Base-by-base conservation (phyloP, 2,888 invertebrate genomes). In the Ariolimax columbianus region DNA sequence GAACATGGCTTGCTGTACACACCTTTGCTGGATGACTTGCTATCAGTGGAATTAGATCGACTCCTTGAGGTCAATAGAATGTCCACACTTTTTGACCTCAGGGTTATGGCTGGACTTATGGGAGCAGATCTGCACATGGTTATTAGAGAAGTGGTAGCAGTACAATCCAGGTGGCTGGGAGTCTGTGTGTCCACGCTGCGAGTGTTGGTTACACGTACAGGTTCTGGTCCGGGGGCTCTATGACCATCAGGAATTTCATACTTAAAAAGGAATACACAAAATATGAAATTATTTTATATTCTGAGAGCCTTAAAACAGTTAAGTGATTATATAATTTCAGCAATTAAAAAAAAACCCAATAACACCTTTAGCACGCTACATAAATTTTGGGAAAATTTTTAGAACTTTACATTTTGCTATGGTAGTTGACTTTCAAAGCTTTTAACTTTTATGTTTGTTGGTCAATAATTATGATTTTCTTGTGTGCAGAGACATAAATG, bases 121-220 rank as follows among this genome's bases (percentile, higher is more conserved):
- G 96, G 96, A 91, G 95, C 95, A 80, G 92, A 91, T 86, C 93
- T 89, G 87, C 89, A 91, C 68, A 59, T 26, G 36, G 63, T 33
- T 33, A 43, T 40, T 55, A 55, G 0, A 80, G 90, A 90, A 83
- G 90, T 80, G 33, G 85, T 85, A 6, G 83, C 80, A 68, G 86
- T 88, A 26, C 82, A 83, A 11, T 88, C 87, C 73, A 89, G 85
- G 80, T 87, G 89, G 11, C 92, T 92, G 40, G 97, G 97, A 26
- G 97, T 97, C 95, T 97, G 97, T n/a, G 97, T 97, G 94, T 97
- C 97, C 87, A 97, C 96, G 85, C 96, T 97, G 87, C 97, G 95
- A 79, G 95, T 96, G 77, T 90, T 89, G 87, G 89, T 90, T 33
- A 95, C 95, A 36, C 89, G 87, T 88, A 96, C 95, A 30, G 89